These are phyloP conservation scores for Danio jaintianensis DNA, from an alignment of 2,797 vertebrate species.

Conservation along the genomic window DNA sequence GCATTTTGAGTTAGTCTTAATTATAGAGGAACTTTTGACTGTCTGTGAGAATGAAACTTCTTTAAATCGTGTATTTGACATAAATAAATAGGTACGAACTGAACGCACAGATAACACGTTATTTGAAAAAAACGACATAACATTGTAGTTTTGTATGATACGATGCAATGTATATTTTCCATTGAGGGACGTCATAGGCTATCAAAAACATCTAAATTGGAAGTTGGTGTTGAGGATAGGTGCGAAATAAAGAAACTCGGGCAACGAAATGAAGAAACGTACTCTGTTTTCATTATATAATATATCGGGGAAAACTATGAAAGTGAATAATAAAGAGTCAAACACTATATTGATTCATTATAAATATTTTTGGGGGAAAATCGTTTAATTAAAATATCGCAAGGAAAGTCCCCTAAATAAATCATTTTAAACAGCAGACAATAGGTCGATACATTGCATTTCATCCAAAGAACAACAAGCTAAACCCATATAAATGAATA, in stretches of 20 bases:
- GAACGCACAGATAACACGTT: neutral
- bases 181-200: neutral
- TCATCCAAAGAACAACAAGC: no score
- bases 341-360: no score
- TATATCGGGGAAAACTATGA: neutral
- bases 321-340: neutral
- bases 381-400: no score
- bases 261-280: neutral
- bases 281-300: neutral
- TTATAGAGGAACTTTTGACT: neutral
- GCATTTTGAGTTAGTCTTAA: neutral
- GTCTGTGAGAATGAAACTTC: neutral
- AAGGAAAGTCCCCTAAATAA: no score
- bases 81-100: neutral
- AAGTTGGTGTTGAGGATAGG: neutral
- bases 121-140: neutral
- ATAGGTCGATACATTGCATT: no score
- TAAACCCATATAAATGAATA: no score
- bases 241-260: neutral
- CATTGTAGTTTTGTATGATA: neutral
- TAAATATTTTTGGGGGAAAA: no score
- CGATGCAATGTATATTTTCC: neutral
- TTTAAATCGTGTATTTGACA: neutral
- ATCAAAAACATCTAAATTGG: neutral
- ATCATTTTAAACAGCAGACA: no score